A percentile compares a stretch with the other conserved stretches of the same genome.
phyloP scores from a whole-genome alignment of 2,888 invertebrate species.

The Sinodicranocentrus sp. region DNA sequence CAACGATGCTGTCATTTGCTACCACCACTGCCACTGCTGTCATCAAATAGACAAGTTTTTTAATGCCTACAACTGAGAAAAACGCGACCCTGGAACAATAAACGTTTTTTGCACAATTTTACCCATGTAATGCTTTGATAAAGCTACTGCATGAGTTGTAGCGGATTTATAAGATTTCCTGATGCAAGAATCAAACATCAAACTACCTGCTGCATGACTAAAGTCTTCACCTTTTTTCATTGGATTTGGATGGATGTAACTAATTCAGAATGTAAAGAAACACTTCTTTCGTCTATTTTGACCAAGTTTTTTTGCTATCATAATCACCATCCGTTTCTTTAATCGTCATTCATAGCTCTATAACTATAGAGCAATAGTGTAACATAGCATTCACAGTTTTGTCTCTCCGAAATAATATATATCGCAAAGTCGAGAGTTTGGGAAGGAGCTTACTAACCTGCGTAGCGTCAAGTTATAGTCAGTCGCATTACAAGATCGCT shows the following conservation, averaged over 20 bases:
- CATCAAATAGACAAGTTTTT: too few species aligned
- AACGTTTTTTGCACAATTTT: background rate
- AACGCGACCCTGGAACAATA: slow-evolving; percentile 18
- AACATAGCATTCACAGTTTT: too few species aligned
- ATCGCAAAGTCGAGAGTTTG: too few species aligned
- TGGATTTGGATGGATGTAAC: slow-evolving; percentile 29
- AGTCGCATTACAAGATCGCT: background rate
- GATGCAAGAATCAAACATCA: too few species aligned
- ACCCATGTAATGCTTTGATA: too few species aligned
- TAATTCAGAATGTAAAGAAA: slow-evolving; percentile 29
- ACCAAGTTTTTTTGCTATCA: slow-evolving; percentile 24
- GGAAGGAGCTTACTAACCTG: too few species aligned
- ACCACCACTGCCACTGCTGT: background rate
- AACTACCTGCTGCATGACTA: slow-evolving; percentile 2
- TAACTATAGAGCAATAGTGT: too few species aligned
- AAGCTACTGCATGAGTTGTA: too few species aligned
- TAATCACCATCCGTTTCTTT: slow-evolving; percentile 1
- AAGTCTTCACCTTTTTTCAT: background rate
- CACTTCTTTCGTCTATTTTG: slow-evolving; percentile 2
- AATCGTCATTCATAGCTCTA: too few species aligned
- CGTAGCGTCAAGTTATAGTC: background rate
- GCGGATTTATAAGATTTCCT: too few species aligned
- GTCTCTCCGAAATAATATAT: too few species aligned
- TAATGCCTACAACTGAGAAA: too few species aligned
- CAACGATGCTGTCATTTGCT: background rate